Evolutionary conservation across 1,140 invertebrate species (phyloP).

Genomic region (Lordiphosa clarofinis): DNA sequence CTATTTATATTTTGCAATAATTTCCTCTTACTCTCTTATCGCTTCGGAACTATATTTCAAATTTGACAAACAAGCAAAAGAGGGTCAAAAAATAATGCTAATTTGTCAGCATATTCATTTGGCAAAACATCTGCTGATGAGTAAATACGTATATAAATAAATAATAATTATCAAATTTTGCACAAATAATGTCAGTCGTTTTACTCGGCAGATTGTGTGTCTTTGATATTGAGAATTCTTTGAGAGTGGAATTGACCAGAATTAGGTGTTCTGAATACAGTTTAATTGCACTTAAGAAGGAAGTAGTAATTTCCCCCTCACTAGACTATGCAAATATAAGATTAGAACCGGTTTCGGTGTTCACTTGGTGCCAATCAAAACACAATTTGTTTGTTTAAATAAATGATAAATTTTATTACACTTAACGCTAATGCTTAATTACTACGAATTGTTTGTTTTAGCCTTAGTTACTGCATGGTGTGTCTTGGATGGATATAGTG

Average conservation of each 20-base stretch:
- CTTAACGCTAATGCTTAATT: slow-evolving; percentile 1
- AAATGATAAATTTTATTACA: neutral
- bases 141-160: no score
- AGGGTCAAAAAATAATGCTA: slow-evolving; percentile 4
- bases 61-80: slow-evolving; percentile 2
- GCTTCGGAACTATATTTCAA: no score
- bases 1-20: neutral
- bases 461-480: slow-evolving; percentile 30
- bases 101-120: slow-evolving; percentile 1
- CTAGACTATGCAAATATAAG: neutral
- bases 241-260: no score
- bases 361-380: neutral
- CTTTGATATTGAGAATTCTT: neutral
- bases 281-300: no score
- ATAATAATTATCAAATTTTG: neutral
- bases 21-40: neutral
- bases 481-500: slow-evolving; percentile 54
- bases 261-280: no score
- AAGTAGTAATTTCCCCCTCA: neutral
- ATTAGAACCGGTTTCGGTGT: no score
- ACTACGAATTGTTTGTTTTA: neutral
- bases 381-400: slow-evolving; percentile 2
- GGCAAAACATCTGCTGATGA: neutral
- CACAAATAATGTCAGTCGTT: slow-evolving; percentile 8
- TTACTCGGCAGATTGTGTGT: slow-evolving; percentile 1